Evolutionary conservation across 1,140 invertebrate genomes (phyloP).

Genomic region (Drosophila busckii): DNA sequence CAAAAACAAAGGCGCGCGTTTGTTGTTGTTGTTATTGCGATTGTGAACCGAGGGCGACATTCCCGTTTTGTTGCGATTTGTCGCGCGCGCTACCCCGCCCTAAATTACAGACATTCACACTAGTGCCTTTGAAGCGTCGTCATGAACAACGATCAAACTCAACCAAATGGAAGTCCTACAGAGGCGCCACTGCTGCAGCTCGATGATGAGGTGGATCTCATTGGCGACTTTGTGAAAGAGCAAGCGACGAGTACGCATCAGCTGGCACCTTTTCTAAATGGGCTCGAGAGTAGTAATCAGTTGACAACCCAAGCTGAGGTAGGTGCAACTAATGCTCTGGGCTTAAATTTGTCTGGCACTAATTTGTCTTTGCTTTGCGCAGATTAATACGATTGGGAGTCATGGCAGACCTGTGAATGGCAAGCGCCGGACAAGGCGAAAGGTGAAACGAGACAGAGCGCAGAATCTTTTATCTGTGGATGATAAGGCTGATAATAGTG

Average conservation of each 20-base stretch:
- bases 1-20: conserved; percentile 44
- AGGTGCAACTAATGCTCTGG: conserved; percentile 1
- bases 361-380: not conserved
- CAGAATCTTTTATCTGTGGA: conserved; percentile 64
- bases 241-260: conserved; percentile 20
- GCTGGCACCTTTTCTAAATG: conserved; percentile 45
- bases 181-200: conserved; percentile 61
- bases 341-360: not conserved
- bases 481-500: conserved; percentile 29
- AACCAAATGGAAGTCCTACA: conserved; percentile 3
- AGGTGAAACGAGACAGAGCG: conserved; percentile 46
- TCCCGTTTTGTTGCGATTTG: conserved; percentile 15
- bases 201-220: conserved; percentile 67
- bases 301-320: conserved; percentile 72
- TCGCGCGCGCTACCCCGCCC: conserved; percentile 19
- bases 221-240: conserved; percentile 61
- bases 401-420: conserved; percentile 27
- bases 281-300: conserved; percentile 40
- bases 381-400: conserved; percentile 71
- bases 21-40: conserved; percentile 46
- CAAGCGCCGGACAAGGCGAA: conserved; percentile 44
- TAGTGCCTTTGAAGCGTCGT: conserved; percentile 15
- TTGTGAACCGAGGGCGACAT: conserved; percentile 8
- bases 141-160: conserved; percentile 32
- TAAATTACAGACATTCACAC: conserved; percentile 1